phyloP scores from a whole-genome alignment of 2,113 vertebrate genomes.

The Alexandromys fortis region DNA sequence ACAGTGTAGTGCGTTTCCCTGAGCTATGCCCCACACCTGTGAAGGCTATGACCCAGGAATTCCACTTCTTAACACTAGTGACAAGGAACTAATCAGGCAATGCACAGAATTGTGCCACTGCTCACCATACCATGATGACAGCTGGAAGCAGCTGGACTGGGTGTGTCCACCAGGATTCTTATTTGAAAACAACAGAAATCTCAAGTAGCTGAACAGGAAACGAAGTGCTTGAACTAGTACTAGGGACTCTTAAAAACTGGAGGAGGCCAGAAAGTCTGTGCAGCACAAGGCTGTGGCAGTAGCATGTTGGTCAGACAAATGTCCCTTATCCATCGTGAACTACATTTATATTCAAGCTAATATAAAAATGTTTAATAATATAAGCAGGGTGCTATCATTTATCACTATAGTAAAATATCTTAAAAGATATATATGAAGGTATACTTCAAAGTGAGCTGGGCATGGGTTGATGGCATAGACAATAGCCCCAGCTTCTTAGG shows the following conservation, averaged over 20 bases:
- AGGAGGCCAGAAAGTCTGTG: background rate
- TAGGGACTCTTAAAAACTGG: background rate
- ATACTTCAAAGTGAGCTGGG: background rate
- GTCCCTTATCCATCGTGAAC: background rate
- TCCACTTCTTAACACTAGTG: background rate
- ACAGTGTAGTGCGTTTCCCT: background rate
- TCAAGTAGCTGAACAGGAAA: conserved; percentile 12
- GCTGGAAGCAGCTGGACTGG: background rate
- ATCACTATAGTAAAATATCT: background rate
- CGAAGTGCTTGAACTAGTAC: background rate
- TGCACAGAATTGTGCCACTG: background rate
- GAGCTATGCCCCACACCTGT: background rate
- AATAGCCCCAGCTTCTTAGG: background rate
- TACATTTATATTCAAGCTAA: background rate
- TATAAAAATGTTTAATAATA: background rate
- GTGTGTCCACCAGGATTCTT: background rate
- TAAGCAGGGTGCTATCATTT: background rate
- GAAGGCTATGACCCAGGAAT: background rate
- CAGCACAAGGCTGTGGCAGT: background rate
- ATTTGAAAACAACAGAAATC: background rate
- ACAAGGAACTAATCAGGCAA: background rate
- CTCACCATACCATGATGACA: background rate
- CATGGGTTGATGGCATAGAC: background rate
- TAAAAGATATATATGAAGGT: background rate
- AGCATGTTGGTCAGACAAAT: background rate